Conservation (phyloP, 92 coral and sea anemone species). For the Paramuricea clavata region DNA sequence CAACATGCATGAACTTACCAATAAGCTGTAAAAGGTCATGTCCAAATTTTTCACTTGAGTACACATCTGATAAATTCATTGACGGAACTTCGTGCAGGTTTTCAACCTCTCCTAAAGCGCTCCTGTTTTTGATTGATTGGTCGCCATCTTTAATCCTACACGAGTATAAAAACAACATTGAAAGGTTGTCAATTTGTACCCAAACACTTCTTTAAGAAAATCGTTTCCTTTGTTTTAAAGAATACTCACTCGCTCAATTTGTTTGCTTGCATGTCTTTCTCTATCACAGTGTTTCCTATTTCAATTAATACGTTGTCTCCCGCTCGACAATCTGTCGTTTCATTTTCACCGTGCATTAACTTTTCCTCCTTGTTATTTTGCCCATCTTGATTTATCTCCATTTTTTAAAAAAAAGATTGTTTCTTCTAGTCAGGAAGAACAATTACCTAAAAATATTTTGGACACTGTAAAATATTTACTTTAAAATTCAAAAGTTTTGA, state of each 20-base stretch:
- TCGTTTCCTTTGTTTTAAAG: background rate
- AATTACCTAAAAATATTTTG: background rate
- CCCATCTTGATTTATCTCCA: background rate
- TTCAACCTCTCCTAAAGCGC: background rate
- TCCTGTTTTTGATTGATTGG: background rate
- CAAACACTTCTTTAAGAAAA: too few relatives aligned
- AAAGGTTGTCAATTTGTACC: too few relatives aligned
- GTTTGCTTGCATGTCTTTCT: background rate
- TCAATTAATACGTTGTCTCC: background rate
- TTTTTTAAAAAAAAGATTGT: background rate
- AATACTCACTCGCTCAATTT: slow-evolving; percentile 9
- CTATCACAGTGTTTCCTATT: background rate
- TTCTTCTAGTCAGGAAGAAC: background rate
- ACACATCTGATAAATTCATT: slow-evolving; percentile 32
- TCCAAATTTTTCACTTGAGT: slow-evolving; percentile 39
- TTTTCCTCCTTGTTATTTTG: background rate
- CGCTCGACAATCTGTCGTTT: background rate
- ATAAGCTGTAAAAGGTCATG: slow-evolving; percentile 42
- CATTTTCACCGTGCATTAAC: slow-evolving; percentile 8
- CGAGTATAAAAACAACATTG: too few relatives aligned
- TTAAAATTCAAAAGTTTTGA: background rate
- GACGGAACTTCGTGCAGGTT: slow-evolving; percentile 38
- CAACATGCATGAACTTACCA: slow-evolving; percentile 29
- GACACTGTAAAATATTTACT: background rate
- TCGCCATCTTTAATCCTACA: slow-evolving; percentile 21